These are phyloP conservation scores for Rissa tridactyla DNA, from an alignment of 2,113 vertebrate genomes.

Conservation along the genomic window DNA sequence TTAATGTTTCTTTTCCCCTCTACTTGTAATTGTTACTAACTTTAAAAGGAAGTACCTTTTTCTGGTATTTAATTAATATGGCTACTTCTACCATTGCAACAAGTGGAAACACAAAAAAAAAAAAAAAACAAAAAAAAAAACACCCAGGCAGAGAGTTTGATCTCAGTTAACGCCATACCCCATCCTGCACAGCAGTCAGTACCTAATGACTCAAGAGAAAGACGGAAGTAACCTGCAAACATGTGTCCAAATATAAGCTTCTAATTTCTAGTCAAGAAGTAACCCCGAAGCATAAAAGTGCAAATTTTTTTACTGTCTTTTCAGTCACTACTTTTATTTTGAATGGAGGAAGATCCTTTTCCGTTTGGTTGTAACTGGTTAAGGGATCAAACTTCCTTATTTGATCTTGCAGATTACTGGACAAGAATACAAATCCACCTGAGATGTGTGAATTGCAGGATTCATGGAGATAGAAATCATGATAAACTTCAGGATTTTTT, in stretches of 20 bases:
- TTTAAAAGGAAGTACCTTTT: not conserved
- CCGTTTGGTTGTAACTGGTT: not conserved
- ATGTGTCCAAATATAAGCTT: not conserved
- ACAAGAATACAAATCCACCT: not conserved
- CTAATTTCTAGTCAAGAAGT: not conserved
- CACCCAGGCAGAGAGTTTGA: not conserved
- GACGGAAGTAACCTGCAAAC: not conserved
- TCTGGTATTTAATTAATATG: not conserved
- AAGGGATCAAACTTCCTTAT: not conserved
- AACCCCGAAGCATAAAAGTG: not conserved
- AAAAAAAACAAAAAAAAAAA: not conserved
- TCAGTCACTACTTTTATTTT: not conserved
- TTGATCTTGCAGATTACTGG: not conserved
- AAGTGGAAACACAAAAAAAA: not conserved
- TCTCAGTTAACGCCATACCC: not conserved
- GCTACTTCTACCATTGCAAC: not conserved
- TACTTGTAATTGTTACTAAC: not conserved
- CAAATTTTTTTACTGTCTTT: not conserved
- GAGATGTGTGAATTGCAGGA: not conserved
- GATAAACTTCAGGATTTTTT: not conserved
- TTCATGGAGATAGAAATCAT: not conserved
- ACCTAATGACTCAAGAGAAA: not conserved
- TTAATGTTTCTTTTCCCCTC: not conserved
- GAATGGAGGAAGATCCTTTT: not conserved
- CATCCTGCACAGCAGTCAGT: not conserved